A percentile compares a stretch with the other conserved stretches of the same genome.
These are phyloP conservation scores for Alexandromys fortis DNA, from an alignment of 2,113 vertebrate genomes.

Conservation along the genomic window DNA sequence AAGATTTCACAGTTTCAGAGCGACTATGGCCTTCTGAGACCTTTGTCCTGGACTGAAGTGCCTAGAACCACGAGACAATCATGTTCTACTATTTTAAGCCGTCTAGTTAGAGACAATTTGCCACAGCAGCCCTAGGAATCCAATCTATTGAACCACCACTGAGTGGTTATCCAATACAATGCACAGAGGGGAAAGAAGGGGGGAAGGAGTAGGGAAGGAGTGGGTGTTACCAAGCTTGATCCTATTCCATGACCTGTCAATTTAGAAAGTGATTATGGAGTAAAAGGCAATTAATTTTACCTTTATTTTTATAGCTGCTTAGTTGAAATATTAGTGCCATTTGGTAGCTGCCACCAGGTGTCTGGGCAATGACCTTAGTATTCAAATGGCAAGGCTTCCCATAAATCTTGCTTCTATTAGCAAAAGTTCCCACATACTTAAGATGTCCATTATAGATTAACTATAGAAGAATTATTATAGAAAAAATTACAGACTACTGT, in stretches of 20 bases:
- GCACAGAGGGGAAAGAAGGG: background rate
- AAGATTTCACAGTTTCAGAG: background rate
- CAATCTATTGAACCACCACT: background rate
- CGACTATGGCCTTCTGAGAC: background rate
- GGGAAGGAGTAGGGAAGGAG: too few relatives aligned
- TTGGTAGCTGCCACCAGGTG: background rate
- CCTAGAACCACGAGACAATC: background rate
- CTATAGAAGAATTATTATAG: background rate
- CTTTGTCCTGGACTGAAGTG: background rate
- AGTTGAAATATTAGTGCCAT: background rate
- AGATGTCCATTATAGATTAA: background rate
- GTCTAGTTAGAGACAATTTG: background rate
- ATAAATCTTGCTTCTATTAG: background rate
- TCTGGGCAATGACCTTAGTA: background rate
- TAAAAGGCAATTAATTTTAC: constrained; percentile 33
- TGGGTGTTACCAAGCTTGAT: background rate
- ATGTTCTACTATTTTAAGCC: constrained; percentile 24
- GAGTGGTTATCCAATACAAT: background rate
- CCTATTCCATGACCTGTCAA: background rate
- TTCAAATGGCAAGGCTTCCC: background rate
- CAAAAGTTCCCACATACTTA: background rate
- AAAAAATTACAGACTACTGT: background rate
- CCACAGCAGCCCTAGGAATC: background rate
- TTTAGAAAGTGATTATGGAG: background rate
- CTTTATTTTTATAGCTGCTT: background rate